Evolutionary conservation across 2,888 invertebrate species (phyloP).

Genomic region (Halictus quadricinctus): DNA sequence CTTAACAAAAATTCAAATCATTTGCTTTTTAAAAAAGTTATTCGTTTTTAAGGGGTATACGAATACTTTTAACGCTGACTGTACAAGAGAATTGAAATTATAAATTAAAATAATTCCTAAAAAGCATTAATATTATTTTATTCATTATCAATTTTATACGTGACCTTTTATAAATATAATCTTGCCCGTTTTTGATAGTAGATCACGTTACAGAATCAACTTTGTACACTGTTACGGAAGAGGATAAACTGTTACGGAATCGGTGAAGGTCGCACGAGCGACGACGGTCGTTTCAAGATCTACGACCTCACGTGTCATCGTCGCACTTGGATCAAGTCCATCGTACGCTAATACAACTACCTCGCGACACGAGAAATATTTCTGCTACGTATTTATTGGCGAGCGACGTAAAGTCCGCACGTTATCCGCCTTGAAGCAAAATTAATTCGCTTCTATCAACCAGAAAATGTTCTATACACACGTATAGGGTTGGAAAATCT

Average conservation of each 20-base stretch:
- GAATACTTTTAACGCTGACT: too few species aligned
- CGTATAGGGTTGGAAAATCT: background rate
- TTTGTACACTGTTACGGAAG: constrained; percentile 1
- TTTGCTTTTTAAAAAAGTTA: too few species aligned
- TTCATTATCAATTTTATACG: background rate
- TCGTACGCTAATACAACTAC: constrained; percentile 16
- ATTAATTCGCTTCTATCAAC: constrained; percentile 16
- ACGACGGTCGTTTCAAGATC: constrained; percentile 25
- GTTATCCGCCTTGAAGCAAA: constrained; percentile 25
- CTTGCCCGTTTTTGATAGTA: background rate
- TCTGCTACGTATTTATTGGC: constrained; percentile 44
- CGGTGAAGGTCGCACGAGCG: constrained; percentile 7
- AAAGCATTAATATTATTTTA: background rate
- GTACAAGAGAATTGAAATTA: background rate
- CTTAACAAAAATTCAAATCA: too few species aligned
- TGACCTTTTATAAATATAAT: background rate
- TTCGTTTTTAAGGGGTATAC: too few species aligned
- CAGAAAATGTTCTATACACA: background rate
- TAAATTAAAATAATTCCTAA: background rate
- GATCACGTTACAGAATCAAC: background rate
- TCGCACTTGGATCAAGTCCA: constrained; percentile 46
- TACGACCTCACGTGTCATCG: background rate
- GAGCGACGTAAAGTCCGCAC: constrained; percentile 26
- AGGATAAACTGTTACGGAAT: constrained; percentile 7
- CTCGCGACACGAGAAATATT: constrained; percentile 43